Evolutionary conservation across 2,888 invertebrate species (phyloP).

Genomic region (Agrotis ipsilon): DNA sequence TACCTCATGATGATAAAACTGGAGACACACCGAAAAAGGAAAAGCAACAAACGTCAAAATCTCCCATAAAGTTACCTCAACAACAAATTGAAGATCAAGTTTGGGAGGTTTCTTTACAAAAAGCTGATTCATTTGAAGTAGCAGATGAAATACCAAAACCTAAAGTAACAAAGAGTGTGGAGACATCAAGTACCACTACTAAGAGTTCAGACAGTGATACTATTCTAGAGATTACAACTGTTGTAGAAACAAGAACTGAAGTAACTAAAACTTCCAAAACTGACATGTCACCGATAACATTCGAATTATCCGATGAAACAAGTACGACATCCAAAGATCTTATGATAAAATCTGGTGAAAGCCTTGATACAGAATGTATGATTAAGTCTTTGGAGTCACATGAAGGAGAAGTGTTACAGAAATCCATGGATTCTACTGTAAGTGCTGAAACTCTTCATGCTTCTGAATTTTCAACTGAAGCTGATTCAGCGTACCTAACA

Average conservation of each 20-base stretch:
- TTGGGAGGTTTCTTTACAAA: conserved; percentile 86
- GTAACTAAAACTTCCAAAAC: conserved; percentile 77
- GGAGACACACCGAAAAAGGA: conserved; percentile 84
- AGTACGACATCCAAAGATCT: conserved; percentile 86
- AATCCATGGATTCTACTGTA: conserved; percentile 89
- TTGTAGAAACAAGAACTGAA: conserved; percentile 76
- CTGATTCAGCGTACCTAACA: conserved; percentile 88
- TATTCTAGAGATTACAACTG: conserved; percentile 75
- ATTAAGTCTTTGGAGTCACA: conserved; percentile 89
- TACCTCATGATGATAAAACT: conserved; percentile 86
- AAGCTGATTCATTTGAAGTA: conserved; percentile 82
- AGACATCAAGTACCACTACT: conserved; percentile 71
- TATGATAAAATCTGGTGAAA: conserved; percentile 90
- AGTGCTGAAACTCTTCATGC: conserved; percentile 89
- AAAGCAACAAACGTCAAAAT: conserved; percentile 72
- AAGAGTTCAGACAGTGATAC: conserved; percentile 77
- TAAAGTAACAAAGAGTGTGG: conserved; percentile 68
- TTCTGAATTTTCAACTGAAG: conserved; percentile 89
- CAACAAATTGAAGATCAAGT: conserved; percentile 87
- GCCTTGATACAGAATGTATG: conserved; percentile 89
- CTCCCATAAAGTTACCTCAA: conserved; percentile 86
- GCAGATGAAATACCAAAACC: conserved; percentile 77
- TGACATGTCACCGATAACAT: conserved; percentile 84
- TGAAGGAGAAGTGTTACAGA: conserved; percentile 88
- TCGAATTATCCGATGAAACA: conserved; percentile 85